These are phyloP conservation scores for Anableps anableps DNA, from an alignment of 2,797 vertebrate species.

Conservation along the genomic window DNA sequence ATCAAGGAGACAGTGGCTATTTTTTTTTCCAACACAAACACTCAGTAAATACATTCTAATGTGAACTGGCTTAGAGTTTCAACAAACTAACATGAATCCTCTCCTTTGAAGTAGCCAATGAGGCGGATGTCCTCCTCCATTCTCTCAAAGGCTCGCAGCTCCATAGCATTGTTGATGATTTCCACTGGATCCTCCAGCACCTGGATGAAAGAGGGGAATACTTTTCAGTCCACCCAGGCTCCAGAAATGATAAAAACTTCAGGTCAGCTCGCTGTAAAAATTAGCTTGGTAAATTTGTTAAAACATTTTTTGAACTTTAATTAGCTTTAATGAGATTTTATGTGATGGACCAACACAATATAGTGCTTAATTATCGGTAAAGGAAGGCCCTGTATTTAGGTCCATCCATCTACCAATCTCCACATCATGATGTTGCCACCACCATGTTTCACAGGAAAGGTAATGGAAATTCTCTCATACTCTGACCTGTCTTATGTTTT, in stretches of 20 bases:
- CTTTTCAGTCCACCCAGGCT: background rate
- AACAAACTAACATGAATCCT: constrained; percentile 88
- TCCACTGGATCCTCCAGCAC: constrained; percentile 96
- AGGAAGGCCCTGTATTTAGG: too few relatives aligned
- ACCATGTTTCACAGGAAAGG: too few relatives aligned
- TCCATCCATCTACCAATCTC: too few relatives aligned
- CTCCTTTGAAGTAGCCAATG: constrained; percentile 94
- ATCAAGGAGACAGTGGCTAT: background rate
- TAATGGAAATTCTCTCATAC: too few relatives aligned
- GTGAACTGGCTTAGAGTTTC: background rate
- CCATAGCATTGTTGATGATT: constrained; percentile 90
- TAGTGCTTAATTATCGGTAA: too few relatives aligned
- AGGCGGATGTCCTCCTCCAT: constrained; percentile 95
- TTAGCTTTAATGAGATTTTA: too few relatives aligned
- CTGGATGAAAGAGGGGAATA: constrained; percentile 66
- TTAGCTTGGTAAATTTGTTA: background rate
- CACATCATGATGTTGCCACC: too few relatives aligned
- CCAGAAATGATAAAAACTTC: background rate
- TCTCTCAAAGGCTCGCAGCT: constrained; percentile 92
- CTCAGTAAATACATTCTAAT: background rate
- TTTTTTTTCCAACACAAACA: background rate
- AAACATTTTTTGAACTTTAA: too few relatives aligned
- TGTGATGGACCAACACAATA: too few relatives aligned
- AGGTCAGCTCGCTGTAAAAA: background rate
- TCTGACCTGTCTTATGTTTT: too few relatives aligned